A percentile compares a stretch with the other conserved stretches of the same genome.
These are phyloP conservation scores for Battus philenor DNA, from an alignment of 1,140 invertebrate species.

Conservation along the genomic window DNA sequence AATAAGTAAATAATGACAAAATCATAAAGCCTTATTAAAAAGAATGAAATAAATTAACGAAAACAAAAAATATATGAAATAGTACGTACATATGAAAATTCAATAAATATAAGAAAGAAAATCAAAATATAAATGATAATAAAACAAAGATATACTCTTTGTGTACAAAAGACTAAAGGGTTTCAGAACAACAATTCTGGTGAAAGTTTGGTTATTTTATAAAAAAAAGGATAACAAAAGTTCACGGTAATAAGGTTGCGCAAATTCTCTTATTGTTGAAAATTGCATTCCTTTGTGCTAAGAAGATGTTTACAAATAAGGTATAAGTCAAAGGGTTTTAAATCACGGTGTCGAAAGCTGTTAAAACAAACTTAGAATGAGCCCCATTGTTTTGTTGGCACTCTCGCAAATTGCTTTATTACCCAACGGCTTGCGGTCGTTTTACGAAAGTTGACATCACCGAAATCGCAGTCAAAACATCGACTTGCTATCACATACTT, in stretches of 20 bases:
- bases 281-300: slow-evolving; percentile 65
- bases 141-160: no score
- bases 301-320: slow-evolving; percentile 69
- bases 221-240: slow-evolving; percentile 50
- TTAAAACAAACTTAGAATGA: slow-evolving; percentile 71
- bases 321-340: slow-evolving; percentile 72
- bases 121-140: no score
- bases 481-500: slow-evolving; percentile 43
- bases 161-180: no score
- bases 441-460: slow-evolving; percentile 64
- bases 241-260: slow-evolving; percentile 64
- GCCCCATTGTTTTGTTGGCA: slow-evolving; percentile 67
- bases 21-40: no score
- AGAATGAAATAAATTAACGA: no score
- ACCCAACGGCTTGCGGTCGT: slow-evolving; percentile 43
- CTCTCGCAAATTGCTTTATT: slow-evolving; percentile 73
- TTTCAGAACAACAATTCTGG: no score
- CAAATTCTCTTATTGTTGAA: slow-evolving; percentile 59
- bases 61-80: no score
- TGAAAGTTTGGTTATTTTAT: slow-evolving; percentile 21
- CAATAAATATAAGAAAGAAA: no score
- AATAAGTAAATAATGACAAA: no score
- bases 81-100: no score
- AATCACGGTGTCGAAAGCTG: slow-evolving; percentile 72
- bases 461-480: slow-evolving; percentile 68